Evolutionary conservation across 2,888 invertebrate species (phyloP).

Genomic region (Drosophila eohydei): DNA sequence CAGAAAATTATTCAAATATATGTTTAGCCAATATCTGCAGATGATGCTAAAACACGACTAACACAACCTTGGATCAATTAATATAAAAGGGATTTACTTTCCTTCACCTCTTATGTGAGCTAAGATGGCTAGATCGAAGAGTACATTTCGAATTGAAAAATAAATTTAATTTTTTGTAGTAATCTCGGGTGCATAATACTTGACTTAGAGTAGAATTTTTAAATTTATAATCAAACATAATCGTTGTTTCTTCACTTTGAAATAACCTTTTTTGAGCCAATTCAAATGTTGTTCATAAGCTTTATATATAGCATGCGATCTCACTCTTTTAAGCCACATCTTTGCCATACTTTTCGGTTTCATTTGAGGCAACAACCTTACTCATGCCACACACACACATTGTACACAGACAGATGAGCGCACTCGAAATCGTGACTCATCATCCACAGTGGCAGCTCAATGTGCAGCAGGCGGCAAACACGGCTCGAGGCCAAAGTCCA

Average conservation of each 20-base stretch:
- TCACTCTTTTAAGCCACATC: background rate
- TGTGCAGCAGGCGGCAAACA: conserved; percentile 40
- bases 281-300: background rate
- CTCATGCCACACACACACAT: conserved; percentile 23
- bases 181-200: no score
- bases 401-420: conserved; percentile 10
- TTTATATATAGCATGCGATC: background rate
- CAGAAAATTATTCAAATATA: no score
- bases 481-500: conserved; percentile 71
- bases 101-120: background rate
- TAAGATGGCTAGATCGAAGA: background rate
- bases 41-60: no score
- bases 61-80: background rate
- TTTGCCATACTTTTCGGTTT: conserved; percentile 24
- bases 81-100: background rate
- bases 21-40: no score
- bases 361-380: conserved; percentile 43
- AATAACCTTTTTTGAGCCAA: background rate
- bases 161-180: no score
- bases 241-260: background rate
- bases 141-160: no score
- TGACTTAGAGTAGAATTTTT: background rate
- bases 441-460: conserved; percentile 52
- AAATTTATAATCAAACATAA: background rate
- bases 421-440: conserved; percentile 59